Evolutionary conservation across 2,113 vertebrate genomes (phyloP).

Genomic region (Nyctibius bracteatus): DNA sequence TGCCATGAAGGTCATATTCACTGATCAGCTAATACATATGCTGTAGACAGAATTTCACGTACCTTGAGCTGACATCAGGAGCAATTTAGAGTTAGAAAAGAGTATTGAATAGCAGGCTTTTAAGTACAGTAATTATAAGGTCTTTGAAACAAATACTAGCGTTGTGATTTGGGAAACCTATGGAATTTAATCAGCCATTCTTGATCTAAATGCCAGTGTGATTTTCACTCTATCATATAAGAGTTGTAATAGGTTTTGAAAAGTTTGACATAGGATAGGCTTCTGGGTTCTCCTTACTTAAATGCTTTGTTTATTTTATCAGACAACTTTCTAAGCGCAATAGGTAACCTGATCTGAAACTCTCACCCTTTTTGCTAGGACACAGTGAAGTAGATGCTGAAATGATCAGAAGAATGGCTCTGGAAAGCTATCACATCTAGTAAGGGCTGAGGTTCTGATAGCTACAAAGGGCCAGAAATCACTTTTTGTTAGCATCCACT

Average conservation of each 20-base stretch:
- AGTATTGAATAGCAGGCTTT: constrained; percentile 42
- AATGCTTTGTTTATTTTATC: constrained; percentile 22
- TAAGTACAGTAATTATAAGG: constrained; percentile 30
- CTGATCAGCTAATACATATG: background rate
- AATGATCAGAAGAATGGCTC: background rate
- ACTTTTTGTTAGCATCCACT: background rate
- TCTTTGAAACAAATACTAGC: constrained; percentile 49
- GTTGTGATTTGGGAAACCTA: constrained; percentile 33
- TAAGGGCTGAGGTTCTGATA: background rate
- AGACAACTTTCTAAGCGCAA: background rate
- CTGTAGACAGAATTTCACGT: background rate
- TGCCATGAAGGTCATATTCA: background rate
- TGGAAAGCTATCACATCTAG: background rate
- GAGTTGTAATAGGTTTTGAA: constrained; percentile 21
- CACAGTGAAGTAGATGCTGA: background rate
- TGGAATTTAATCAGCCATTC: constrained; percentile 59
- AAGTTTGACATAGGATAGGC: constrained; percentile 16
- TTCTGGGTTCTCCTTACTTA: constrained; percentile 13
- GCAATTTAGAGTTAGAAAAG: background rate
- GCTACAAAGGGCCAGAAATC: background rate
- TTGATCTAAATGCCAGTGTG: constrained; percentile 54
- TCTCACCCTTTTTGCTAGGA: background rate
- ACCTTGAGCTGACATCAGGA: background rate
- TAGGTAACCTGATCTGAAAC: background rate
- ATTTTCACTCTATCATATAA: constrained; percentile 50